A percentile compares a stretch with the other conserved stretches of the same genome.
Conservation (phyloP, 2,113 vertebrate species). For the Tauraco erythrolophus region DNA sequence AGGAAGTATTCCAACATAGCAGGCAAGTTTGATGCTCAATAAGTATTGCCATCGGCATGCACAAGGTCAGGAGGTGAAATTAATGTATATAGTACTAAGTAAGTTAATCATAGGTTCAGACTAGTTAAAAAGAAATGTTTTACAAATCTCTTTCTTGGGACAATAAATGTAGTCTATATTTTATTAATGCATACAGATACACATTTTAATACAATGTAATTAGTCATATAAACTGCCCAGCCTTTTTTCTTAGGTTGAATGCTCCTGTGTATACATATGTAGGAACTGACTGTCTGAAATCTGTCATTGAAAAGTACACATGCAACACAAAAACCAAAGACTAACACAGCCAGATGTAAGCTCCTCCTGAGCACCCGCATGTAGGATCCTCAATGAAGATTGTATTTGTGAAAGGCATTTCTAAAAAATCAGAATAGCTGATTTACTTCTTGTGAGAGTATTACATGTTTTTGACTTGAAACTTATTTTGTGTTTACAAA, state of each 20-base stretch:
- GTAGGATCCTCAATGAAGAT: background rate
- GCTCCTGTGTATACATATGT: fast-evolving
- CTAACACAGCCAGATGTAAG: background rate
- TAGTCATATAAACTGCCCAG: background rate
- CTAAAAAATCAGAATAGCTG: background rate
- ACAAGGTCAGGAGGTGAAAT: background rate
- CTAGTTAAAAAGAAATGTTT: background rate
- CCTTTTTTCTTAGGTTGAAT: background rate
- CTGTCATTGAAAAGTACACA: background rate
- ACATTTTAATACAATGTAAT: background rate
- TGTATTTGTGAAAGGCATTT: background rate
- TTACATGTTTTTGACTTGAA: background rate
- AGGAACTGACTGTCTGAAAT: background rate
- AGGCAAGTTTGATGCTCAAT: background rate
- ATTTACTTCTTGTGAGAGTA: background rate
- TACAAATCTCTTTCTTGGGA: background rate
- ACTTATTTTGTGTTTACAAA: background rate
- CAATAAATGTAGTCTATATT: background rate
- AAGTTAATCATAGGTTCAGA: background rate
- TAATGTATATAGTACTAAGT: background rate
- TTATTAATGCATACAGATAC: background rate
- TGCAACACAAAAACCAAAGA: background rate
- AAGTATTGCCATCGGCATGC: background rate
- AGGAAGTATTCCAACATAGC: background rate
- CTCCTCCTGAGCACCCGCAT: background rate